Conservation (phyloP, 2,888 invertebrate genomes). For the Hylaea fasciaria region DNA sequence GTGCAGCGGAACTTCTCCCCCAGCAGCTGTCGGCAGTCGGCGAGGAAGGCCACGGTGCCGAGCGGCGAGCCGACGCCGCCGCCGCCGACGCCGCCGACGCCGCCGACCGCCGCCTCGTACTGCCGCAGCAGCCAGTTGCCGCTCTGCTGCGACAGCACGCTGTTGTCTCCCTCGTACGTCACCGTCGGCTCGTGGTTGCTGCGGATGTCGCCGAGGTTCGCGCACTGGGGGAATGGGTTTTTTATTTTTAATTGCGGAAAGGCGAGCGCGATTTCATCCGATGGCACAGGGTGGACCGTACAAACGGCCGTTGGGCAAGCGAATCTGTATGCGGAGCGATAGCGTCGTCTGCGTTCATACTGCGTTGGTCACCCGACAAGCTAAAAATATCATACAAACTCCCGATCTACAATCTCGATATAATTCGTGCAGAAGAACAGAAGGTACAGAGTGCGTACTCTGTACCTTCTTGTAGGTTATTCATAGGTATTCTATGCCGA, state of each 20-base stretch:
- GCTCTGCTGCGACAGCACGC: conserved; percentile 94
- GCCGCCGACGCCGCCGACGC: conserved; percentile 70
- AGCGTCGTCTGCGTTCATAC: too few relatives aligned
- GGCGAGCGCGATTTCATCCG: too few relatives aligned
- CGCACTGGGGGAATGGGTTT: conserved; percentile 75
- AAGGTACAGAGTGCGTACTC: too few relatives aligned
- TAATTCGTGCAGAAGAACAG: too few relatives aligned
- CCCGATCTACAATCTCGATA: too few relatives aligned
- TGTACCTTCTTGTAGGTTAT: too few relatives aligned
- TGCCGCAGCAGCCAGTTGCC: conserved; percentile 93
- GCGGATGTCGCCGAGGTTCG: conserved; percentile 93
- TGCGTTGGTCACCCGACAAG: too few relatives aligned
- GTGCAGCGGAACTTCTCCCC: conserved; percentile 52
- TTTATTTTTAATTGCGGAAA: not conserved
- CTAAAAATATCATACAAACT: too few relatives aligned
- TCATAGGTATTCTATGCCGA: too few relatives aligned
- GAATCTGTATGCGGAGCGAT: too few relatives aligned
- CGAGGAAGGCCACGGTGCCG: conserved; percentile 88
- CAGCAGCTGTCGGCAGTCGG: conserved; percentile 50
- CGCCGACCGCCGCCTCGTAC: conserved; percentile 80
- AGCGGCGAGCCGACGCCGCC: conserved; percentile 87
- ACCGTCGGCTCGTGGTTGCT: conserved; percentile 95
- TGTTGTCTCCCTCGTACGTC: conserved; percentile 98
- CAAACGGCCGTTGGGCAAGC: too few relatives aligned
- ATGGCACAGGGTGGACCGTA: too few relatives aligned